A percentile compares a stretch with the other conserved stretches of the same genome.
phyloP scores from a whole-genome alignment of 1,140 invertebrate genomes.

The Tribolium castaneum region DNA sequence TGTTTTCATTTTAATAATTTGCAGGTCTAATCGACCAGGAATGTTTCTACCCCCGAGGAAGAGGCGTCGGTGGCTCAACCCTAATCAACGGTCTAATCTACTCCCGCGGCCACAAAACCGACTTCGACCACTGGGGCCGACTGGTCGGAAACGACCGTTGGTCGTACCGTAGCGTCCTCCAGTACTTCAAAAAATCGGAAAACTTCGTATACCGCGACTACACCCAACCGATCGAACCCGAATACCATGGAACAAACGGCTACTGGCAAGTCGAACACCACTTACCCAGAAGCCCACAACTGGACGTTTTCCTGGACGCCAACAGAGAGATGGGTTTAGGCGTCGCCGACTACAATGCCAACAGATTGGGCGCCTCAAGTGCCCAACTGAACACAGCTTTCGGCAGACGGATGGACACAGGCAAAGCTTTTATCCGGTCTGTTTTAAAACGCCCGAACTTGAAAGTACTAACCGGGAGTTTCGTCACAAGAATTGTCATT shows the following conservation, averaged over 20 bases:
- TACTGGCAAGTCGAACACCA: conserved; percentile 30
- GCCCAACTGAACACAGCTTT: conserved; percentile 20
- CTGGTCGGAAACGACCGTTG: conserved; percentile 73
- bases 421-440: conserved; percentile 41
- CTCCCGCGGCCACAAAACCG: conserved; percentile 74
- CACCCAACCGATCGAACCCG: neutral
- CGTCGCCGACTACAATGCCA: conserved; percentile 60
- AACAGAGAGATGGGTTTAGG: conserved; percentile 69
- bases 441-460: conserved; percentile 67
- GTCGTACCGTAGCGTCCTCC: conserved; percentile 72
- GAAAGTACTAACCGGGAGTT: conserved; percentile 64
- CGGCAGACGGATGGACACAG: conserved; percentile 37
- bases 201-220: conserved; percentile 15
- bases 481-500: conserved; percentile 74
- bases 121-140: conserved; percentile 76
- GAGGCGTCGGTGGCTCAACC: conserved; percentile 73
- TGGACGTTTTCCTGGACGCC: conserved; percentile 69
- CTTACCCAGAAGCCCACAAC: conserved; percentile 60
- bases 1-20: neutral
- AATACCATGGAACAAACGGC: conserved; percentile 6
- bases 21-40: neutral
- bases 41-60: conserved; percentile 62
- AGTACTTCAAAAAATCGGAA: conserved; percentile 72
- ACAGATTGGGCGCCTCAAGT: conserved; percentile 17
- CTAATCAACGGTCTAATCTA: conserved; percentile 82